phyloP scores from a whole-genome alignment of 1,140 invertebrate species.

The Platorchestia sp. region DNA sequence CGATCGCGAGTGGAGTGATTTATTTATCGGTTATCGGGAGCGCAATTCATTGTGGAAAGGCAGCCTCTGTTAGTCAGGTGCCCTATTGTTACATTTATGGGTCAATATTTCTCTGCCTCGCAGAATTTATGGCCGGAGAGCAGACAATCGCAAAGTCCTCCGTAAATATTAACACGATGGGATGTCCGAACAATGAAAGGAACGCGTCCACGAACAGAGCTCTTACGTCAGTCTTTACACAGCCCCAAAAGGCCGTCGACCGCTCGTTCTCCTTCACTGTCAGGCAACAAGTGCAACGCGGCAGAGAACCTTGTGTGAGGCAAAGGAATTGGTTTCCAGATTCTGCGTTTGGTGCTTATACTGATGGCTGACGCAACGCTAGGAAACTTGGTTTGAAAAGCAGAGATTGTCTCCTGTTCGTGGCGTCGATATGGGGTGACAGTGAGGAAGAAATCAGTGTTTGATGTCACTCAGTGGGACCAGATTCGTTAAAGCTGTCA shows the following conservation, averaged over 20 bases:
- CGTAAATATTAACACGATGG: neutral
- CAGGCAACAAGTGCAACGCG: neutral
- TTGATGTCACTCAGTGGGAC: too few species aligned
- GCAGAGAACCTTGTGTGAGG: neutral
- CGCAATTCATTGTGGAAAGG: neutral
- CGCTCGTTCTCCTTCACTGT: neutral
- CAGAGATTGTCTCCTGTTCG: too few species aligned
- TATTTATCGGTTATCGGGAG: neutral
- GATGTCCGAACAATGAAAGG: neutral
- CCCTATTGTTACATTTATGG: neutral
- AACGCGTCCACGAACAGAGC: neutral
- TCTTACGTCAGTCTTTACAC: neutral
- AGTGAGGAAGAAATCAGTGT: too few species aligned
- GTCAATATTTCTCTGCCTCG: neutral
- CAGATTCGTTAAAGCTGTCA: too few species aligned
- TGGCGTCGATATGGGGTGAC: too few species aligned
- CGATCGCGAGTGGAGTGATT: neutral
- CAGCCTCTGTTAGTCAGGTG: neutral
- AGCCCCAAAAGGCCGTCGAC: neutral
- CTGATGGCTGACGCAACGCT: neutral
- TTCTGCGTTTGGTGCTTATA: neutral
- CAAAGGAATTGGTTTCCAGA: neutral
- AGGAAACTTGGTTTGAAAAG: too few species aligned
- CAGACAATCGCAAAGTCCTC: neutral
- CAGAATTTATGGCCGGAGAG: neutral